phyloP scores from a whole-genome alignment of 64 coral and sea anemone genomes.

The Montipora efflorescens region DNA sequence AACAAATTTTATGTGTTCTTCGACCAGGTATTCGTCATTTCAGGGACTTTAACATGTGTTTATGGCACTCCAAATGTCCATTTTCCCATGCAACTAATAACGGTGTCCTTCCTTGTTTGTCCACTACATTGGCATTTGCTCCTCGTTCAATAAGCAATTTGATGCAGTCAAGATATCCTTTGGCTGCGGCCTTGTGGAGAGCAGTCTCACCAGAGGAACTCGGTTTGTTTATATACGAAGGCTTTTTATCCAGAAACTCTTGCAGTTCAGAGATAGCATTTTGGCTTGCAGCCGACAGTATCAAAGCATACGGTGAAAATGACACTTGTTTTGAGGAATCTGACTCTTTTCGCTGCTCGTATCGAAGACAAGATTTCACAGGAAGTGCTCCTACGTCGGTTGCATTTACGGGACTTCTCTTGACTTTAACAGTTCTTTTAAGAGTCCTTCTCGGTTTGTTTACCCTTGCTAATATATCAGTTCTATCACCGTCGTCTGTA shows the following conservation, averaged over 20 bases:
- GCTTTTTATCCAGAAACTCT: conserved; percentile 66
- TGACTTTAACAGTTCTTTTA: conserved; percentile 55
- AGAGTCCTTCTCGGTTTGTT: background rate
- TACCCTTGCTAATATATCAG: background rate
- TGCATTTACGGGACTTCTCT: conserved; percentile 5
- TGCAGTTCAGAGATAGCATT: conserved; percentile 70
- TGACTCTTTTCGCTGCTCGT: background rate
- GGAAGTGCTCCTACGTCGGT: conserved; percentile 12
- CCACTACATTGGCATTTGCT: conserved; percentile 55
- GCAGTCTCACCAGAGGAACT: conserved; percentile 80
- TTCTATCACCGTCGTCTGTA: background rate
- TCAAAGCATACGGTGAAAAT: conserved; percentile 75
- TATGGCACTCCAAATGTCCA: conserved; percentile 72
- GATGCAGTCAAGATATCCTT: conserved; percentile 69
- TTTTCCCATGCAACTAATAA: conserved; percentile 74
- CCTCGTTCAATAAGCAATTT: conserved; percentile 67
- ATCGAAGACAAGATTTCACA: conserved; percentile 54
- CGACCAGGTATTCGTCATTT: background rate
- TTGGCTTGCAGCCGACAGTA: conserved; percentile 68
- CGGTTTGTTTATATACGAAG: conserved; percentile 69
- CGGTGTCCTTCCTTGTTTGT: conserved; percentile 69
- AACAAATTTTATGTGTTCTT: background rate
- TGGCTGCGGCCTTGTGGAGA: conserved; percentile 64
- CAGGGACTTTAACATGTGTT: conserved; percentile 65
- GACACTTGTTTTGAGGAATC: conserved; percentile 36